phyloP scores from a whole-genome alignment of 2,113 vertebrate species.

The Vidua macroura region DNA sequence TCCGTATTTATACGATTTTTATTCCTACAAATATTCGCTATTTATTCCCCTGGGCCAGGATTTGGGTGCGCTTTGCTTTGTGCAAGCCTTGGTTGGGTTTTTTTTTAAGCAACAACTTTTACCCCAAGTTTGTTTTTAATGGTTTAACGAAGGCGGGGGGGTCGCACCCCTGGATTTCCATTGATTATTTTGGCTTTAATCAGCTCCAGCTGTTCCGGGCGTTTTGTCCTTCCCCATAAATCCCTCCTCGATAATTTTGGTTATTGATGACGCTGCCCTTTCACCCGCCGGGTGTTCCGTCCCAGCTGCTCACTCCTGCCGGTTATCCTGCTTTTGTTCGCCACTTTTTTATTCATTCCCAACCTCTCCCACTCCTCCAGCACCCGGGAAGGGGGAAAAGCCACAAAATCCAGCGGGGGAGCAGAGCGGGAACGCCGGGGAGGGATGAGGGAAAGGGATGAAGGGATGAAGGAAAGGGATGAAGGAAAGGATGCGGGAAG shows the following conservation, averaged over 20 bases:
- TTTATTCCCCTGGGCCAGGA: not conserved
- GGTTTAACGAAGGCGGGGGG: rapidly evolving
- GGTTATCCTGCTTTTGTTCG: rapidly evolving
- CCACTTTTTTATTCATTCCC: no score
- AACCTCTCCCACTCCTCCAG: not conserved
- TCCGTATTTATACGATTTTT: no score
- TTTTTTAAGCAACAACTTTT: not conserved
- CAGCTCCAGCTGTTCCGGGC: rapidly evolving
- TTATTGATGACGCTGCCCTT: not conserved
- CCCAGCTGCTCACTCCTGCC: not conserved
- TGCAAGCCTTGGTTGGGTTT: not conserved
- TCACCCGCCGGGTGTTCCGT: rapidly evolving
- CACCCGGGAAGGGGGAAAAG: not conserved
- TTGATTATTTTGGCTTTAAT: not conserved
- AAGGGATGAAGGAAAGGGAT: not conserved
- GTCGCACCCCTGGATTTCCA: not conserved
- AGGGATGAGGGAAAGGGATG: not conserved
- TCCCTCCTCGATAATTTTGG: not conserved
- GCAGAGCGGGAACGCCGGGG: not conserved
- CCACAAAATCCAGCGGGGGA: not conserved
- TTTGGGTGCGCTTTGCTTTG: not conserved
- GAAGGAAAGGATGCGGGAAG: not conserved
- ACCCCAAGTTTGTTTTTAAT: not conserved
- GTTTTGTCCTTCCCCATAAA: not conserved
- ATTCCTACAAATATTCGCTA: rapidly evolving